Base-by-base conservation (phyloP, 2,888 invertebrate species). In the Chironomus tentans region DNA sequence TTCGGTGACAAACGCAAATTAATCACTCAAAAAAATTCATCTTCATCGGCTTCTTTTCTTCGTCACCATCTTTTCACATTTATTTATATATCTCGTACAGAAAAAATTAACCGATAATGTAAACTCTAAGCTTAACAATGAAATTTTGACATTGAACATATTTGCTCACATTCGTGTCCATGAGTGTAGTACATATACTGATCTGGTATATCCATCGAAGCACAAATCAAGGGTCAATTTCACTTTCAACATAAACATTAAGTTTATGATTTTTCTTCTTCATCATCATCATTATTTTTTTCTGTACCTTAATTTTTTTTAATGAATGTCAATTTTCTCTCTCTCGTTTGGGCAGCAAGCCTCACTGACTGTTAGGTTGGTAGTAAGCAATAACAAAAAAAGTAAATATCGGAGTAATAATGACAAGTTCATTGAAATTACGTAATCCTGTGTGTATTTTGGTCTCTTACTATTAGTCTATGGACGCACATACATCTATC, bases 121-220 rank as follows among this genome's bases (percentile, higher is more conserved):
- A 12, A 21, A 24, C 10, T 65, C 5, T 13, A 5, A 12, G 13
- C 22, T 22, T 65, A 22, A 65, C 28, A 68, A 68, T 68, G 68
- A 68, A 68, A 68, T 68, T 68, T 68, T 73, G 74, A 74, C 74
- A 74, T 74, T 74, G 74, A 74, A 74, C n/a, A 18, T 68, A 22
- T 74, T 71, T 71, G 71, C 15, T 47, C 18, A 56, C 6, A 24
- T 28, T 28, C 15, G 46, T 65, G 65, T 65, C 65, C 65, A 21
- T 65, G 65, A 65, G 56, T 56, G 56, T 24, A 13, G 22, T 65
- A n/a, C n/a, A n/a, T n/a, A 21, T 24, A 24, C 7, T 65, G 65
- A 65, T 65, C 65, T 65, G 65, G 24, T 24, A 21, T 65, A 21
- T 65, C 4, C 13, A 24, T 24, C 65, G 65, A 65, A 65, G 65